A percentile compares a stretch with the other conserved stretches of the same genome.
phyloP scores from a whole-genome alignment of 2,113 vertebrate species.

The Silurus asotus region DNA sequence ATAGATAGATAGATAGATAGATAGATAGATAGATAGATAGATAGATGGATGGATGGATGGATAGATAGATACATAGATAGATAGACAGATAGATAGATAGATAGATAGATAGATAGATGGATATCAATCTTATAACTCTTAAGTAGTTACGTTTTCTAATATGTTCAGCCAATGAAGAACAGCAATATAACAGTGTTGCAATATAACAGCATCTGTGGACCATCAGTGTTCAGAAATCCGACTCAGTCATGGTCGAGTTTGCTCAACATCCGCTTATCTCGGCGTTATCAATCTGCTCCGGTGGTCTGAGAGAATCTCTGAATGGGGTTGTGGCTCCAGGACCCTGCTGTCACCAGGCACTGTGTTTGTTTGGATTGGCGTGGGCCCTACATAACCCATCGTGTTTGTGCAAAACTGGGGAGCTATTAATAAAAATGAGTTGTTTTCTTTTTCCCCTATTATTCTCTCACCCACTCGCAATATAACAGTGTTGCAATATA shows the following conservation, averaged over 20 bases:
- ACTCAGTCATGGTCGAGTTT: slow-evolving; percentile 68
- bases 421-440: slow-evolving; percentile 65
- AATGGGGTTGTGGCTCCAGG: slow-evolving; percentile 47
- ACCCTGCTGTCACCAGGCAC: slow-evolving; percentile 33
- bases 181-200: background rate
- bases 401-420: slow-evolving; percentile 57
- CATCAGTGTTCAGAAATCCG: slow-evolving; percentile 69
- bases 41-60: no score
- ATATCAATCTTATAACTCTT: background rate
- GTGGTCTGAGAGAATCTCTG: slow-evolving; percentile 63
- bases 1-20: no score
- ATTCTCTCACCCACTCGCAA: background rate
- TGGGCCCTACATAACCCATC: slow-evolving; percentile 48
- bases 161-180: background rate
- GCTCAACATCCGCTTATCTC: slow-evolving; percentile 66
- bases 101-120: no score
- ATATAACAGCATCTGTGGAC: slow-evolving; percentile 57
- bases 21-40: no score
- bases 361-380: slow-evolving; percentile 46
- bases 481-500: background rate
- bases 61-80: no score
- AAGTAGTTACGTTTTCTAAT: background rate
- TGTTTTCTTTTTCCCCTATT: slow-evolving; percentile 47
- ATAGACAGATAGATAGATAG: no score
- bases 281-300: slow-evolving; percentile 68